Percentiles rank a stretch among this genome's conserved stretches.
These are phyloP conservation scores for Cryptomyrus ogoouensis DNA, from an alignment of 2,113 vertebrate species.

Conservation along the genomic window DNA sequence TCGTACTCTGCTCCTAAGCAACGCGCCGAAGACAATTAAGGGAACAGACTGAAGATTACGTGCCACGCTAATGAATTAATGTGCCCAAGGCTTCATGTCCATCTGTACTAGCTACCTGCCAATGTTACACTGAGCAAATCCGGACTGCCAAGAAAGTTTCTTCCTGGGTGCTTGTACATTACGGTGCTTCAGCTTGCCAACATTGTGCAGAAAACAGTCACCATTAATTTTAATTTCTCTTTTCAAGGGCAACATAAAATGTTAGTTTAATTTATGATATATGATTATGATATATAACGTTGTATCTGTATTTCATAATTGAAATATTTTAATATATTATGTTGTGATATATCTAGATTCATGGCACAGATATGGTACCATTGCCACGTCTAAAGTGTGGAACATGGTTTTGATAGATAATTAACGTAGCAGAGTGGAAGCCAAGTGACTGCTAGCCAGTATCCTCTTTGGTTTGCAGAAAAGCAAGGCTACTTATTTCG, in stretches of 20 bases:
- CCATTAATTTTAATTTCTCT: background rate
- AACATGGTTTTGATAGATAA: slow-evolving; percentile 9
- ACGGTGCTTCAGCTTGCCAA: background rate
- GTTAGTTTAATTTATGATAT: background rate
- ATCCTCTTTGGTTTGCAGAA: background rate
- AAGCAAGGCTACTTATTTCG: background rate
- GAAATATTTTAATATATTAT: background rate
- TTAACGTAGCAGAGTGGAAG: background rate
- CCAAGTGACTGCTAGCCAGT: background rate
- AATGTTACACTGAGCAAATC: background rate
- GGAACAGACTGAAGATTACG: background rate
- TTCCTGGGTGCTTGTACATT: background rate
- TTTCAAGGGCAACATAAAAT: background rate
- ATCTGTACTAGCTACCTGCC: slow-evolving; percentile 10
- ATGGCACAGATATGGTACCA: background rate
- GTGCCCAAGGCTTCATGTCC: background rate
- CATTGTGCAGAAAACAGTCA: background rate
- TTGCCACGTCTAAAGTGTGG: background rate
- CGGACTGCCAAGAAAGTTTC: background rate
- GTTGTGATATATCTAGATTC: background rate
- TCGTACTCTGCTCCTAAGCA: background rate
- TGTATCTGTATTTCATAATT: background rate
- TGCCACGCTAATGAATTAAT: background rate
- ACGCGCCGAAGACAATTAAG: background rate
- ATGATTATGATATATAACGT: background rate